These are phyloP conservation scores for roundworm (Caenorhabditis elegans) DNA, from an alignment of 1,140 invertebrate genomes.

Conservation along the genomic window DNA sequence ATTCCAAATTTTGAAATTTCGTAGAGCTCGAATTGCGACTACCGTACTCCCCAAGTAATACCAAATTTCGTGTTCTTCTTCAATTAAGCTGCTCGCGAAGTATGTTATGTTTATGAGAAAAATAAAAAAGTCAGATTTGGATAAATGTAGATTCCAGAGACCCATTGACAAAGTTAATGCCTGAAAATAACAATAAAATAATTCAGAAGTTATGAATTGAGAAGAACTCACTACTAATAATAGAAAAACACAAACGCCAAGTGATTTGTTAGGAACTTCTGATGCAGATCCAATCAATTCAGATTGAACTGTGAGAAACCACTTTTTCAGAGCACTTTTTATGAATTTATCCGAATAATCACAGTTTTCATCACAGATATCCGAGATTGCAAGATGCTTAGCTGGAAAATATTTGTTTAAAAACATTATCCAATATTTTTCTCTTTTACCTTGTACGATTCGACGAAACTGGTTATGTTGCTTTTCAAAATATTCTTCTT, in stretches of 20 bases:
- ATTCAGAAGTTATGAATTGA: not conserved
- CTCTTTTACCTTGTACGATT: not conserved
- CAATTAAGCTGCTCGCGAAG: conserved; percentile 58
- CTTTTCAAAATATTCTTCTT: not conserved
- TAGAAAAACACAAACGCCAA: not conserved
- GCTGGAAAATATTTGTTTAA: not conserved
- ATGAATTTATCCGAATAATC: not conserved
- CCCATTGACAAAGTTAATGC: not conserved
- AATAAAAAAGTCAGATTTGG: not conserved
- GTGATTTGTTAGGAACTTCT: not conserved
- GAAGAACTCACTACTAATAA: not conserved
- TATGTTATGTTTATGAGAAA: conserved; percentile 26
- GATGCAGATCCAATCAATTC: not conserved
- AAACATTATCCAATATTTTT: not conserved
- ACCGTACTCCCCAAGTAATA: conserved; percentile 27
- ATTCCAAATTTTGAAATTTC: not conserved
- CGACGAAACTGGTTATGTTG: not conserved
- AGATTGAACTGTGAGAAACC: not conserved
- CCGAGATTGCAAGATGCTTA: not conserved
- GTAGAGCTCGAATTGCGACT: not conserved
- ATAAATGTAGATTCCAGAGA: not conserved
- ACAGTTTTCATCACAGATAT: not conserved
- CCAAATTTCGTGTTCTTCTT: conserved; percentile 62
- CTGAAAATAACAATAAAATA: not conserved
- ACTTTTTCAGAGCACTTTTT: not conserved